Base-by-base conservation (phyloP, 2,113 vertebrate species). In the Chaetorhynchus papuensis region DNA sequence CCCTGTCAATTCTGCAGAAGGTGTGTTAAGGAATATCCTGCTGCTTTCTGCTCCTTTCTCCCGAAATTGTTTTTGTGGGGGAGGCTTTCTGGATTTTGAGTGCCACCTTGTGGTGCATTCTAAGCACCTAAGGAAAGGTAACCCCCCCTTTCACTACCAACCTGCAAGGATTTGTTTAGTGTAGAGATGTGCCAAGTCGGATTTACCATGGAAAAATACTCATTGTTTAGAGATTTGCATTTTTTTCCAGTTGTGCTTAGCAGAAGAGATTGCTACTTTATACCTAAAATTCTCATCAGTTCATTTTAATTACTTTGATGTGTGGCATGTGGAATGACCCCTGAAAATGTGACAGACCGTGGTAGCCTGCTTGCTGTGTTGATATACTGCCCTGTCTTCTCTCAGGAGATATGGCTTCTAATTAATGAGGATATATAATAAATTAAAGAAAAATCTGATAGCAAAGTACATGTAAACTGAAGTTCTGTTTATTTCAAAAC, bases 41-140 rank as follows among this genome's bases (percentile, higher is more conserved):
- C 63, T 74, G 22, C 10, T 60, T 91, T 89, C 61, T 60, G 37
- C 49, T 61, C 23, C 50, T 82, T 83, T 79, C 41, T 56, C 27
- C 41, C 21, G 15, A 31, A 83, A 33, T 19, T 19, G 18, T 23
- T 71, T 47, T 35, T 23, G 17, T 31, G 15, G 60, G 41, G 33
- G 27, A 83, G 27, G 50, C 84, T 87, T 53, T 88, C 61, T 87
- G 70, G 79, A 56, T 82, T 90, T 89, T 91, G 84, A 95, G 90
- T 93, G 95, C 96, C 97, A 95, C 56, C 97, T 94, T 71, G 95
- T 96, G 96, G 96, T 84, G 64, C 8, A 0, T 44, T 42, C 30
- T 16, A 5, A 54, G 42, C 71, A 26, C 33, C 75, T 47, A 28
- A 45, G 26, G 18, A 13, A 59, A 68, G 17, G 22, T 26, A 28